These are phyloP conservation scores for Echinometra lucunter DNA, from an alignment of 53 echinoderm and acorn worm species.

Conservation along the genomic window DNA sequence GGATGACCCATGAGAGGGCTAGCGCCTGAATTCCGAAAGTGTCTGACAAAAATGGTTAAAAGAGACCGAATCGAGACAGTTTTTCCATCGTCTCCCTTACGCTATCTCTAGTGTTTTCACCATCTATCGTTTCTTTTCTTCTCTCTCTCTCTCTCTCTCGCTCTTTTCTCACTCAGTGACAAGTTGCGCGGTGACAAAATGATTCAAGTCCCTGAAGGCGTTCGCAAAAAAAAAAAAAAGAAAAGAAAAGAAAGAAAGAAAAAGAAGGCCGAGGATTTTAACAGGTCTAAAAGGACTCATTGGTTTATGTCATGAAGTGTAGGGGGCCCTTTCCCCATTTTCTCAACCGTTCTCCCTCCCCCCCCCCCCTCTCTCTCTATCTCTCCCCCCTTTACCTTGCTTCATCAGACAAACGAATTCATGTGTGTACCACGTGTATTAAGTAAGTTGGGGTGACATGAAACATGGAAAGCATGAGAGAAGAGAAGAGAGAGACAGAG, in stretches of 20 bases:
- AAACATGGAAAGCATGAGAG: not conserved
- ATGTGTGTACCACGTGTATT: not conserved
- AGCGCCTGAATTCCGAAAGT: conserved; percentile 33
- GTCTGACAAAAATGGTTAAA: conserved; percentile 41
- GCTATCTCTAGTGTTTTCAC: not conserved
- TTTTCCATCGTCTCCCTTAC: conserved; percentile 9
- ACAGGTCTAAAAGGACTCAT: conserved; percentile 46
- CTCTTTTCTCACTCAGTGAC: not conserved
- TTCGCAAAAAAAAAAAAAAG: not conserved
- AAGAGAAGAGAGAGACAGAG: not conserved
- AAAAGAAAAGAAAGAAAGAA: too few species aligned
- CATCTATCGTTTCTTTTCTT: not conserved
- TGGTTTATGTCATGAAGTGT: conserved; percentile 12
- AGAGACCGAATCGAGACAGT: conserved; percentile 44
- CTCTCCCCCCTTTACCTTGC: not conserved
- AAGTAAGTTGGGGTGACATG: not conserved
- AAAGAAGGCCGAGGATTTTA: conserved; percentile 12
- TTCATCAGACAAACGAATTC: not conserved
- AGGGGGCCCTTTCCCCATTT: conserved; percentile 17
- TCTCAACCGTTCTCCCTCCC: not conserved
- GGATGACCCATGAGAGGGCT: conserved; percentile 41
- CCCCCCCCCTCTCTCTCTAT: too few species aligned
- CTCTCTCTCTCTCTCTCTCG: not conserved
- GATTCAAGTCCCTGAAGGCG: conserved; percentile 54
- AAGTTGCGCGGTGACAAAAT: conserved; percentile 52